Evolutionary conservation across 2,797 vertebrate genomes (phyloP).

Genomic region (Ctenopoma kingsleyae): DNA sequence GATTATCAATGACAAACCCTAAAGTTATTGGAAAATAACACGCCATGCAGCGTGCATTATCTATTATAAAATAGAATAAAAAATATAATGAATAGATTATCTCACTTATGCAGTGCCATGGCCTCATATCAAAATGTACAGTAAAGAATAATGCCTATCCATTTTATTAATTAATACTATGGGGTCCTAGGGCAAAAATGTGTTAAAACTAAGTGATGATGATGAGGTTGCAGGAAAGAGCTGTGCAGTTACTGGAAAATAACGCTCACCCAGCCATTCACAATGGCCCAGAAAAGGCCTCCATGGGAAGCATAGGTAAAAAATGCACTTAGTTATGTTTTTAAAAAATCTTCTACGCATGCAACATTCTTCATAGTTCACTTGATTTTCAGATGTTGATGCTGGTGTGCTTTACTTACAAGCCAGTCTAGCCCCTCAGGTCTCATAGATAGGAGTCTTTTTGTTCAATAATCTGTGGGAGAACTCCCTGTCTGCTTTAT

Average conservation of each 20-base stretch:
- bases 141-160: not conserved
- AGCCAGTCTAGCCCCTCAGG: slow-evolving; percentile 39
- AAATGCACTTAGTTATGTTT: not conserved
- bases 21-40: not conserved
- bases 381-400: slow-evolving; percentile 40
- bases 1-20: not conserved
- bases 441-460: slow-evolving; percentile 66
- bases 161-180: not conserved
- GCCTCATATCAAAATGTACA: not conserved
- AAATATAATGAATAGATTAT: slow-evolving; percentile 11
- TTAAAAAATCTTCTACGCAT: slow-evolving; percentile 7
- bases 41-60: not conserved
- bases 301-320: not conserved
- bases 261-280: not conserved
- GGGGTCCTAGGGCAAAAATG: not conserved
- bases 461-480: slow-evolving; percentile 70
- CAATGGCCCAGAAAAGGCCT: not conserved
- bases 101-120: not conserved
- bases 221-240: not conserved
- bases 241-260: not conserved
- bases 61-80: not conserved
- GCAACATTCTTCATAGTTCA: slow-evolving; percentile 8
- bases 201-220: not conserved
- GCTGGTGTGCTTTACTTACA: slow-evolving; percentile 37
- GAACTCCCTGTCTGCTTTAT: slow-evolving; percentile 77